A percentile compares a stretch with the other conserved stretches of the same genome.
These are phyloP conservation scores for Oxygymnocypris stewartii DNA, from an alignment of 2,113 vertebrate genomes.

Conservation along the genomic window DNA sequence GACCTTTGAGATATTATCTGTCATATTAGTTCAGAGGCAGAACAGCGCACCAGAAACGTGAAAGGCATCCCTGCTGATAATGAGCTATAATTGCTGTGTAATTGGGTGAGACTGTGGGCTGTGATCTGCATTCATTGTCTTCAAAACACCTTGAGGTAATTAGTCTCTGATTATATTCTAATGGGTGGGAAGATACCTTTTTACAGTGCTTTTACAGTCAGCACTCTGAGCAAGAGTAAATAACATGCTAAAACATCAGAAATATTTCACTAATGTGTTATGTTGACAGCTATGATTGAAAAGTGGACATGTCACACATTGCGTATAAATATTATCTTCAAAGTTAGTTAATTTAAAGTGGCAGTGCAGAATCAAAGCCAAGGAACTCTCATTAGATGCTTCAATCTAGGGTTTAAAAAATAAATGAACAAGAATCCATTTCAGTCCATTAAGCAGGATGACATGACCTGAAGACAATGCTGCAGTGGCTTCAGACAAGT, in stretches of 20 bases:
- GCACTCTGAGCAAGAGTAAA: not conserved
- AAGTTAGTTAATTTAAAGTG: not conserved
- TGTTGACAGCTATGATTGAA: not conserved
- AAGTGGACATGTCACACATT: not conserved
- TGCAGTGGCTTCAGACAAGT: not conserved
- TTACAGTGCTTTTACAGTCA: not conserved
- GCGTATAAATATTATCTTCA: not conserved
- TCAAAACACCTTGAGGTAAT: not conserved
- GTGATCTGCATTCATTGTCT: not conserved
- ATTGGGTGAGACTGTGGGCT: not conserved
- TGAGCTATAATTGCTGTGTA: slow-evolving; percentile 7
- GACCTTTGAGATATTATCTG: not conserved
- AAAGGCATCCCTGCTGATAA: not conserved
- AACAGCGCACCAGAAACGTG: not conserved
- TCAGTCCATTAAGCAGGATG: not conserved
- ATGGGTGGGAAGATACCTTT: not conserved
- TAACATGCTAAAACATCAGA: not conserved
- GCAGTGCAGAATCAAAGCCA: not conserved
- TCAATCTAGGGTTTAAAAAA: slow-evolving; percentile 1
- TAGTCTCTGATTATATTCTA: slow-evolving; percentile 1
- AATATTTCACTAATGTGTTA: slow-evolving; percentile 5
- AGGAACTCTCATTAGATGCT: not conserved
- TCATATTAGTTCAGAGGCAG: not conserved
- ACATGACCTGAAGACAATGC: not conserved
- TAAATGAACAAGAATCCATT: not conserved